Evolutionary conservation across 2,797 vertebrate species (phyloP).

Genomic region (Pyrocephalus nanus): DNA sequence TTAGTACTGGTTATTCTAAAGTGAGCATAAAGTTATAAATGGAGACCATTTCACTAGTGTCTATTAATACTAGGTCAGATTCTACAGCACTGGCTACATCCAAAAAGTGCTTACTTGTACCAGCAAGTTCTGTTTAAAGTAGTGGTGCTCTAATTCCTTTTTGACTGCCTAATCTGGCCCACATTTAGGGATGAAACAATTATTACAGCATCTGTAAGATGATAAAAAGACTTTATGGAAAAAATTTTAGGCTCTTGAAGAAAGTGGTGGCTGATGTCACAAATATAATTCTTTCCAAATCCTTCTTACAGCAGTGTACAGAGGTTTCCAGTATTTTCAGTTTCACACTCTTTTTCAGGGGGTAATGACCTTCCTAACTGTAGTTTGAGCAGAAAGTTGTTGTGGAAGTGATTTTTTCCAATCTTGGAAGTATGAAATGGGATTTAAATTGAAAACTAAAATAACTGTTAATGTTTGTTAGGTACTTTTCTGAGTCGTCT

Average conservation of each 20-base stretch:
- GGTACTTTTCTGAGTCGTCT: not conserved
- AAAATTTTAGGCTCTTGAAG: not conserved
- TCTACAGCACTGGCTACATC: not conserved
- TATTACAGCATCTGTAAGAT: not conserved
- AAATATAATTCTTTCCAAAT: not conserved
- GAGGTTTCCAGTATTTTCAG: not conserved
- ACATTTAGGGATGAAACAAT: not conserved
- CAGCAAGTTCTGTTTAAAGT: not conserved
- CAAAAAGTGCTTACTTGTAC: not conserved
- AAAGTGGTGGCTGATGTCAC: slow-evolving; percentile 17
- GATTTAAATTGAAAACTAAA: not conserved
- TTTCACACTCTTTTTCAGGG: not conserved
- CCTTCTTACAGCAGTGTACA: not conserved
- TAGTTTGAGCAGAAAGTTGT: not conserved
- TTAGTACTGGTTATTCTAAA: slow-evolving; percentile 8
- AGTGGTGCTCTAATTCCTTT: not conserved
- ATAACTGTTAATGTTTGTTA: not conserved
- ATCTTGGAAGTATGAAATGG: not conserved
- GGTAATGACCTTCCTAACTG: not conserved
- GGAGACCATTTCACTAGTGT: not conserved
- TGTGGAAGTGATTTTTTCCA: not conserved
- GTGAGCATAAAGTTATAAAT: not conserved
- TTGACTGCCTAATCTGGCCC: not conserved
- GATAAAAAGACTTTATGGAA: not conserved
- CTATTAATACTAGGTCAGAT: slow-evolving; percentile 16